A percentile compares a stretch with the other conserved stretches of the same genome.
Conservation (phyloP, 2,888 invertebrate species). For the Cantharis rufa region DNA sequence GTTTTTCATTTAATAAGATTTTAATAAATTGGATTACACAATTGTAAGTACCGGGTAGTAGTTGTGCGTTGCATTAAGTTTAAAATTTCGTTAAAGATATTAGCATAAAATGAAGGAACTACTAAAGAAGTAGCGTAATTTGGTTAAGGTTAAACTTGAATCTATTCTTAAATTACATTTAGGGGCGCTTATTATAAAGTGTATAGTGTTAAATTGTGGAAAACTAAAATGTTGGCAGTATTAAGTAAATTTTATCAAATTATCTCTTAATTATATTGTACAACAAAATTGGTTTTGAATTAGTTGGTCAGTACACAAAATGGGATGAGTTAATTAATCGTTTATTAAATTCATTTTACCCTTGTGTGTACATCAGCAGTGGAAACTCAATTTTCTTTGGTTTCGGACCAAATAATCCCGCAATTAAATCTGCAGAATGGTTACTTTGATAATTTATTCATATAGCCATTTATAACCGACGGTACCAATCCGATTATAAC, state of each 20-base stretch:
- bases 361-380: conserved; percentile 1
- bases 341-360: conserved; percentile 1
- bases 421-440: conserved; percentile 3
- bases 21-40: not conserved
- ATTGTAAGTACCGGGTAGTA: not conserved
- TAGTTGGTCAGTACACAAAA: not conserved
- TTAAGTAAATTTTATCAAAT: conserved; percentile 1
- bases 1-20: not conserved
- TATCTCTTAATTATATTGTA: not conserved
- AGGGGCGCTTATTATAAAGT: not conserved
- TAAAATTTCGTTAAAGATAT: not conserved
- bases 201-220: not conserved
- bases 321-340: conserved; percentile 1
- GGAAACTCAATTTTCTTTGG: conserved; percentile 4
- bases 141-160: not conserved
- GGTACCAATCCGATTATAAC: conserved; percentile 21
- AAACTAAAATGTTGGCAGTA: not conserved
- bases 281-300: not conserved
- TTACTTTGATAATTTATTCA: conserved; percentile 14
- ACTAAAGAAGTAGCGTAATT: not conserved
- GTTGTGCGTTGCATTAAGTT: not conserved
- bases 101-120: not conserved
- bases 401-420: not conserved
- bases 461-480: conserved; percentile 18
- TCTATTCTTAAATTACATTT: not conserved